A percentile compares a stretch with the other conserved stretches of the same genome.
Conservation (phyloP, 2,113 vertebrate species). For the Pangasianodon gigas region DNA sequence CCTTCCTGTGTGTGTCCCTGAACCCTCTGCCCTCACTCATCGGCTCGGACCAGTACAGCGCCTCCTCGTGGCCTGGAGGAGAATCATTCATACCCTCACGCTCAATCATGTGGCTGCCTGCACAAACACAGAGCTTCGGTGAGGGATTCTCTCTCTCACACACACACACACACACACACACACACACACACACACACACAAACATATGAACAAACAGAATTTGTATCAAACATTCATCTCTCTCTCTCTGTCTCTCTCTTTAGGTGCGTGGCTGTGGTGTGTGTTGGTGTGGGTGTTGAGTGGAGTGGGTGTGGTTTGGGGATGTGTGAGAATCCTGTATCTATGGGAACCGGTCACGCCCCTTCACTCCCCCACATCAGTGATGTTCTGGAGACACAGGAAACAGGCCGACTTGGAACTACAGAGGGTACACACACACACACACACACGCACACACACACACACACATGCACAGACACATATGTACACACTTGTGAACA, state of each 20-base stretch:
- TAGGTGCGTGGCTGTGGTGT: conserved; percentile 87
- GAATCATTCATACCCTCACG: conserved; percentile 76
- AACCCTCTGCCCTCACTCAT: conserved; percentile 91
- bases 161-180: neutral
- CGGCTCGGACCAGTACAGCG: conserved; percentile 62
- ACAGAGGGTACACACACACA: conserved; percentile 75
- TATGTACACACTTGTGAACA: neutral
- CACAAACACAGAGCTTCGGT: conserved; percentile 66
- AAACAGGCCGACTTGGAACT: conserved; percentile 94
- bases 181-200: conserved; percentile 9
- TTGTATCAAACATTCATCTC: neutral
- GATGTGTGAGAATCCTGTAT: conserved; percentile 90
- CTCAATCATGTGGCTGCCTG: conserved; percentile 76
- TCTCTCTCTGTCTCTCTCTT: neutral
- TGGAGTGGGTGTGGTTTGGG: conserved; percentile 89
- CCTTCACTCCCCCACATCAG: conserved; percentile 88
- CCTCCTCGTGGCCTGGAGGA: conserved; percentile 31
- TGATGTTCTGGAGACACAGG: conserved; percentile 94
- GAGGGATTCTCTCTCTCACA: conserved; percentile 37
- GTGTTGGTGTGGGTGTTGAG: conserved; percentile 93
- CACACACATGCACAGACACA: neutral
- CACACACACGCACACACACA: conserved; percentile 3
- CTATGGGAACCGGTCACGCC: conserved; percentile 91
- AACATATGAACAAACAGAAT: neutral
- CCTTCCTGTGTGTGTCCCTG: conserved; percentile 93